phyloP scores from a whole-genome alignment of 2,113 vertebrate species.

The Onychorhynchus coronatus region DNA sequence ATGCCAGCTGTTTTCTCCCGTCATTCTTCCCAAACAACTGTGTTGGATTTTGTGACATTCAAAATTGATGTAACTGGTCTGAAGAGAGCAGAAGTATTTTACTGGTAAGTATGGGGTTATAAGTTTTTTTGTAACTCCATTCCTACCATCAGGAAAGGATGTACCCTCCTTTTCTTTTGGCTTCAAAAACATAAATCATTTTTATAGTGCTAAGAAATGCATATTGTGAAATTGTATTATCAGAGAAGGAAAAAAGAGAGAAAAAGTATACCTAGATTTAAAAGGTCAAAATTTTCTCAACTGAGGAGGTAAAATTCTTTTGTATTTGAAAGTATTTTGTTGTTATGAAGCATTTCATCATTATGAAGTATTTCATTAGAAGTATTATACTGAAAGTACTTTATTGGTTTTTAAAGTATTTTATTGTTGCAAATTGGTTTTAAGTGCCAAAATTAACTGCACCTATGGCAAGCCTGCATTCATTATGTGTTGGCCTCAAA shows the following conservation, averaged over 20 bases:
- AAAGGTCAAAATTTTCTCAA: background rate
- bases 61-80: background rate
- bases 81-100: background rate
- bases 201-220: background rate
- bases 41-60: background rate
- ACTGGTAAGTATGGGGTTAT: background rate
- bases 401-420: background rate
- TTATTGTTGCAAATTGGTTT: background rate
- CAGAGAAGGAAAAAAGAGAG: background rate
- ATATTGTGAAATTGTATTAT: background rate
- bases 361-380: background rate
- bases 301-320: background rate
- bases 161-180: background rate
- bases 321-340: background rate
- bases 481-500: background rate
- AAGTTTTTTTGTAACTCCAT: background rate
- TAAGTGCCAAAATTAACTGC: background rate
- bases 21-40: background rate
- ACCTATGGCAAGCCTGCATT: background rate
- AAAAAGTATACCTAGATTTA: background rate
- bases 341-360: background rate
- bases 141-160: background rate
- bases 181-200: background rate
- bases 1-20: background rate
- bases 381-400: background rate